phyloP scores from a whole-genome alignment of 2,113 vertebrate species.

The Cyanistes caeruleus region DNA sequence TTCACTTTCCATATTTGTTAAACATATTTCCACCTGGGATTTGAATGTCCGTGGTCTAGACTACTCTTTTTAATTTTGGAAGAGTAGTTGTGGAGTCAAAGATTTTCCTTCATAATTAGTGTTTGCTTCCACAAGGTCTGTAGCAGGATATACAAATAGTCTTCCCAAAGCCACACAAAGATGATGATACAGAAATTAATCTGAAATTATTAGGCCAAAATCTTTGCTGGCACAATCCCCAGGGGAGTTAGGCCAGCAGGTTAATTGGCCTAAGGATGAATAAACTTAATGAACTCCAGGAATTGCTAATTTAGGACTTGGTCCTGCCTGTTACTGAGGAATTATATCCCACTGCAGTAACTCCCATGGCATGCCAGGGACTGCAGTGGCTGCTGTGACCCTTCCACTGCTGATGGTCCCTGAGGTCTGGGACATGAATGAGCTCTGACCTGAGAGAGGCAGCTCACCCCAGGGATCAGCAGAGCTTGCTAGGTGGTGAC shows the following conservation, averaged over 20 bases:
- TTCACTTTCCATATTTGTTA: background rate
- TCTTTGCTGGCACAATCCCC: background rate
- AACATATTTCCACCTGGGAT: background rate
- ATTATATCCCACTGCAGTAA: background rate
- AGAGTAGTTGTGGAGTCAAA: background rate
- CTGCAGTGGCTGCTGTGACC: background rate
- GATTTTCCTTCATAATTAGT: background rate
- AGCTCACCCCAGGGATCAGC: background rate
- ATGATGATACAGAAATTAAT: background rate
- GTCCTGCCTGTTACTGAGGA: background rate
- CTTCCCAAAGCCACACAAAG: background rate
- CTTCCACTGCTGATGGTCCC: accelerated
- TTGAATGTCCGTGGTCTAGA: background rate
- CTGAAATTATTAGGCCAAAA: background rate
- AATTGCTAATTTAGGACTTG: background rate
- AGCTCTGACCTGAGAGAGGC: background rate
- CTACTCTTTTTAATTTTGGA: background rate
- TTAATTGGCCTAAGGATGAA: background rate
- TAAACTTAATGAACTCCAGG: background rate
- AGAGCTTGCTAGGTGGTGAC: background rate
- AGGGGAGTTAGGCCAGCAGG: background rate
- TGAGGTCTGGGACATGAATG: background rate
- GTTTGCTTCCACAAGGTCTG: background rate
- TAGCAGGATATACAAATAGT: background rate
- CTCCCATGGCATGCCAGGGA: background rate